Evolutionary conservation across 2,113 vertebrate species (phyloP), one percentile per base, ranked within the genome.

Genomic region (Hyperoodon ampullatus): DNA sequence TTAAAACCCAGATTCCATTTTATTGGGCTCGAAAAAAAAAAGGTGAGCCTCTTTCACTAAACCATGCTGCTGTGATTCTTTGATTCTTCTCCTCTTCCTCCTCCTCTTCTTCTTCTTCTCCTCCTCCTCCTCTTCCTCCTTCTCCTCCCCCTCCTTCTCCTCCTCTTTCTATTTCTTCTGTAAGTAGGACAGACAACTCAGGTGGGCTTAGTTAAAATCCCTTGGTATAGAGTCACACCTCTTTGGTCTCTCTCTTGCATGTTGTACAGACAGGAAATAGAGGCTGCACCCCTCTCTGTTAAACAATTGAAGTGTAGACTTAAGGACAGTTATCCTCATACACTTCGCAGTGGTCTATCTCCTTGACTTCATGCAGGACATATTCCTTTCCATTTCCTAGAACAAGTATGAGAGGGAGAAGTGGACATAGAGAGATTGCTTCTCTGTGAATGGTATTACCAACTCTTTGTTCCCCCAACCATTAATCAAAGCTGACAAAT

Each of bases 401-500:
- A 82, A 26, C 19, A 96, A 87, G 39, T 44, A 35, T 68, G 61
- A 85, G 12, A n/a, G 30, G 35, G 6, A 63, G n/a, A 92, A 72
- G n/a, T 15, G 21, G 30, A 72, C 18, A 55, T 2, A 28, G 16
- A 88, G 58, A 74, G 23, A 28, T 24, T 66, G 13, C 16, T 85
- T 65, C 60, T 90, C 81, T 77, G 26, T 94, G 39, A 97, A 30
- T 91, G 70, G 50, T 60, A 65, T 55, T 63, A 50, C 28, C 28
- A 90, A 30, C 19, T 77, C 35, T 91, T 75, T 84, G 14, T 61
- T 72, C 24, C 16, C 15, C 58, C 26, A 84, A 60, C 8, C 28
- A 68, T 84, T 72, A 93, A 91, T 35, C 66, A 96, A 60, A 95
- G 58, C 75, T 30, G 55, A 95, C 24, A 82, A 35, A n/a, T 44